Evolutionary conservation across 2,797 vertebrate species (phyloP).

Genomic region (Gymnothorax reevesii): DNA sequence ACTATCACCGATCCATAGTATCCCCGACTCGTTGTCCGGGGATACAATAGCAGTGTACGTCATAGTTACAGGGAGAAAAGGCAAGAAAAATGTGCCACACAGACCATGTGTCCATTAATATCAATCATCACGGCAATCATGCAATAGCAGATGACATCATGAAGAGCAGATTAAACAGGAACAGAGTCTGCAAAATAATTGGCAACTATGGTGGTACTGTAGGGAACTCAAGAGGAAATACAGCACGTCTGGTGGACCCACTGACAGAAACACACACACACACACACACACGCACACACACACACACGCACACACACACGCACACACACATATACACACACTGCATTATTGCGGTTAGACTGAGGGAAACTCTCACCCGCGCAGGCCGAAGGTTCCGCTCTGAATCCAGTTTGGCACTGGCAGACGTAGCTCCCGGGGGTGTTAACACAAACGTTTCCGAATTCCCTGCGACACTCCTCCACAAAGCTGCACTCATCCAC

Average conservation of each 20-base stretch:
- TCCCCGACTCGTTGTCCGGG: too few species aligned
- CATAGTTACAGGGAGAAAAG: too few species aligned
- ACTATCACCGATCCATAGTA: too few species aligned
- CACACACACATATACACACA: too few species aligned
- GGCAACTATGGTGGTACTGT: background rate
- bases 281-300: background rate
- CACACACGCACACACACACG: too few species aligned
- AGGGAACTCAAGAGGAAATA: background rate
- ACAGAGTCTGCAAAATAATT: background rate
- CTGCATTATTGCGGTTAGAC: background rate
- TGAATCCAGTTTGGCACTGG: slow-evolving; percentile 72
- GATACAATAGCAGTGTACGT: too few species aligned
- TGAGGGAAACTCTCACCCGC: slow-evolving; percentile 57
- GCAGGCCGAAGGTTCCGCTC: slow-evolving; percentile 62
- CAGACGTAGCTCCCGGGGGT: slow-evolving; percentile 75
- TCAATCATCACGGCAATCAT: background rate
- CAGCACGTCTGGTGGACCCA: background rate
- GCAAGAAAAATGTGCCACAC: background rate
- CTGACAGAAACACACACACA: background rate
- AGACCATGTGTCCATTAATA: background rate
- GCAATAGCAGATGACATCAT: background rate
- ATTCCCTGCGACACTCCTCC: slow-evolving; percentile 70
- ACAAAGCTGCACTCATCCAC: slow-evolving; percentile 79
- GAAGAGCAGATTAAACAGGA: background rate
- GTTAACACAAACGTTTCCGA: slow-evolving; percentile 76